Percentiles rank a stretch among this genome's conserved stretches.
Conservation (phyloP, 2,888 invertebrate genomes). For the Philhelius pedissequus region DNA sequence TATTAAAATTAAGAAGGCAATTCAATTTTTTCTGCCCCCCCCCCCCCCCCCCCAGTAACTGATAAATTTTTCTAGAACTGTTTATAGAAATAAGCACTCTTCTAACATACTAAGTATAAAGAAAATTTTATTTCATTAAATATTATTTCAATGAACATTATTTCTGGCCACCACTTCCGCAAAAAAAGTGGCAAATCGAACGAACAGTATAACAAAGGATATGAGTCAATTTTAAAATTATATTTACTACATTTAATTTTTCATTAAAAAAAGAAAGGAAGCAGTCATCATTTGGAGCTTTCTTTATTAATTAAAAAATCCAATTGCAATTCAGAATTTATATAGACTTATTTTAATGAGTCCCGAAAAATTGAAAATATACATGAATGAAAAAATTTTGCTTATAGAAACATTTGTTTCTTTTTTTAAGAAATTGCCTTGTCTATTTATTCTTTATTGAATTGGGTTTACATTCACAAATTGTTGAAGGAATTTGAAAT, state of each 20-base stretch:
- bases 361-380: not conserved
- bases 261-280: not conserved
- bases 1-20: no score
- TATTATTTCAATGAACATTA: no score
- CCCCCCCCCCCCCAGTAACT: no score
- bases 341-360: not conserved
- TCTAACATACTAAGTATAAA: no score
- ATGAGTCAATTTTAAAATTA: not conserved
- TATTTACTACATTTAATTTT: not conserved
- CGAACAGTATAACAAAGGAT: not conserved
- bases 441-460: not conserved
- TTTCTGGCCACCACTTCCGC: no score
- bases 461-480: not conserved
- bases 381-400: not conserved
- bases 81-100: no score
- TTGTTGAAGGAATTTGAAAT: not conserved
- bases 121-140: no score
- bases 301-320: not conserved
- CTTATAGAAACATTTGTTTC: not conserved
- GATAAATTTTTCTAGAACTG: no score
- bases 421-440: not conserved
- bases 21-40: no score
- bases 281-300: not conserved
- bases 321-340: not conserved
- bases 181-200: no score